Evolutionary conservation across 1,140 invertebrate species (phyloP).

Genomic region (Drosophila asahinai): DNA sequence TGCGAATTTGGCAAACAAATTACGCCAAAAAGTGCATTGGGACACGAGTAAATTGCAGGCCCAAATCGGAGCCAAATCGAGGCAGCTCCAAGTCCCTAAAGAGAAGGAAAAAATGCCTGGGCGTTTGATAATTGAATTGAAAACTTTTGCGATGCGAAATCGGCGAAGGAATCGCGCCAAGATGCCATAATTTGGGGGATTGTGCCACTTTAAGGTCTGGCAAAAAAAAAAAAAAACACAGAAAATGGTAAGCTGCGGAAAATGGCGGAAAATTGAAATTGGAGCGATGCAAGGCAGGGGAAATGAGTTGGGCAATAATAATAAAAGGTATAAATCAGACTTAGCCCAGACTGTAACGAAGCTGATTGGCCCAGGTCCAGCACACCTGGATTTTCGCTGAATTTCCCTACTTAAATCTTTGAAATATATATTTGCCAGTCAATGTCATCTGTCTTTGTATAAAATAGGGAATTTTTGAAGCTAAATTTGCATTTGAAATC

Average conservation of each 20-base stretch:
- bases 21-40: slow-evolving; percentile 66
- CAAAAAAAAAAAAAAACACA: no score
- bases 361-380: background rate
- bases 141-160: slow-evolving; percentile 60
- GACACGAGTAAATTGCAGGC: slow-evolving; percentile 38
- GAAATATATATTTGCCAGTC: background rate
- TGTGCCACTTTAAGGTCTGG: slow-evolving; percentile 44
- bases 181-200: slow-evolving; percentile 64
- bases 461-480: background rate
- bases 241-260: slow-evolving; percentile 1
- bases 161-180: slow-evolving; percentile 45
- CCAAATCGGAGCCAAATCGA: slow-evolving; percentile 61
- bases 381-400: no score
- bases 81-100: background rate
- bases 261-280: slow-evolving; percentile 56
- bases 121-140: slow-evolving; percentile 80
- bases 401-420: background rate
- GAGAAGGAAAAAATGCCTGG: slow-evolving; percentile 28
- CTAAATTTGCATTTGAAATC: background rate
- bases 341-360: slow-evolving; percentile 36
- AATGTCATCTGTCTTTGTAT: background rate
- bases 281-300: slow-evolving; percentile 4
- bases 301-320: slow-evolving; percentile 40
- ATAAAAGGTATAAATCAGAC: slow-evolving; percentile 68
- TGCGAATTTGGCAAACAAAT: slow-evolving; percentile 74